Evolutionary conservation across 2,113 vertebrate species (phyloP).

Genomic region (Stegostoma tigrinum): DNA sequence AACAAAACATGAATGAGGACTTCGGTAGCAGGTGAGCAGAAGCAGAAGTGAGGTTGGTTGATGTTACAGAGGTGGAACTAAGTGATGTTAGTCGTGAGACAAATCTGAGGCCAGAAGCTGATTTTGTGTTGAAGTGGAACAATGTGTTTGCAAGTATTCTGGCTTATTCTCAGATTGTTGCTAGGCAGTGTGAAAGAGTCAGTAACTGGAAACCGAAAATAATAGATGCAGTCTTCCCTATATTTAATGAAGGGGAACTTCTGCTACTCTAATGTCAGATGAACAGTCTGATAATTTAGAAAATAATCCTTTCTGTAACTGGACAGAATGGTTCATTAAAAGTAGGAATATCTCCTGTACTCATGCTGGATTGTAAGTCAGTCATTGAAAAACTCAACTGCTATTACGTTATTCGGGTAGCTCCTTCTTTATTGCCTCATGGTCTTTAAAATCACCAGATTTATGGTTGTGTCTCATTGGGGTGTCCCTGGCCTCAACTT

Average conservation of each 20-base stretch:
- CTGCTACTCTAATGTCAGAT: not conserved
- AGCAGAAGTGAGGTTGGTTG: too few species aligned
- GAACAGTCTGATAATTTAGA: not conserved
- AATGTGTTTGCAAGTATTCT: too few species aligned
- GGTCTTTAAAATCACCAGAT: not conserved
- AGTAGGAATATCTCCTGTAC: not conserved
- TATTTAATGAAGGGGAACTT: not conserved
- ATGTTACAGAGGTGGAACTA: too few species aligned
- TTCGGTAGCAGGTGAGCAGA: too few species aligned
- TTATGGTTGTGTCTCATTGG: not conserved
- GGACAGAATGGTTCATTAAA: not conserved
- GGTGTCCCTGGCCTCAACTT: not conserved
- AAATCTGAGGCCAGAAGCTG: too few species aligned
- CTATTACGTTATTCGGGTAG: not conserved
- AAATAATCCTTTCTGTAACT: not conserved
- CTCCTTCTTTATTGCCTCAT: not conserved
- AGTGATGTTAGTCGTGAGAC: too few species aligned
- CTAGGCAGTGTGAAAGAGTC: too few species aligned
- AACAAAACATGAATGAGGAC: too few species aligned
- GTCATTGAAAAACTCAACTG: not conserved
- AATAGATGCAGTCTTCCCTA: not conserved
- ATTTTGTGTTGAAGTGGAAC: too few species aligned
- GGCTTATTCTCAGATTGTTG: too few species aligned
- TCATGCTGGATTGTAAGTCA: not conserved
- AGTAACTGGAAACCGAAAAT: too few species aligned